Conservation (phyloP, 92 coral and sea anemone species). For the Porites rus region DNA sequence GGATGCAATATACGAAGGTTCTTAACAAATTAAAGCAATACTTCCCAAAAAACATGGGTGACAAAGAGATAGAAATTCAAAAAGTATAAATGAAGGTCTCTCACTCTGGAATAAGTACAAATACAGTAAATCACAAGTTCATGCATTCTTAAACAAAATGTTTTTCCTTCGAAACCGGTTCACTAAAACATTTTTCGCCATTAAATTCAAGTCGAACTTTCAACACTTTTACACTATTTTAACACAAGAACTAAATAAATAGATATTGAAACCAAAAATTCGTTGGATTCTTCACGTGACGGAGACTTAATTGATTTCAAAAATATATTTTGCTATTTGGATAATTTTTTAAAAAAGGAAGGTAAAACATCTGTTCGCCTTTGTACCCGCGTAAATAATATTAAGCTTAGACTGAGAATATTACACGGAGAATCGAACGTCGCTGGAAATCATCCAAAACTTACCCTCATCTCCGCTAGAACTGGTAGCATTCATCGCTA, state of each 20-base stretch:
- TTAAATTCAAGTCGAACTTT: not conserved
- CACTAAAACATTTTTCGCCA: no score
- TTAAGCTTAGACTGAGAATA: no score
- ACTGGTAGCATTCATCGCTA: slow-evolving; percentile 94
- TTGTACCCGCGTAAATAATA: slow-evolving; percentile 4
- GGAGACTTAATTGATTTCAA: not conserved
- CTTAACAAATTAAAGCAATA: no score
- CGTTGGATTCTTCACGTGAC: no score
- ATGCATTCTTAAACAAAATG: no score
- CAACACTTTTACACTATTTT: not conserved
- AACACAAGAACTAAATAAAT: no score
- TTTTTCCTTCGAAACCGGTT: no score
- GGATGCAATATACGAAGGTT: not conserved
- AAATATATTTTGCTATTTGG: not conserved
- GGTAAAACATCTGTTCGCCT: slow-evolving; percentile 45
- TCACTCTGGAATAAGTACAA: no score
- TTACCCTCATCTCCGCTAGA: slow-evolving; percentile 82
- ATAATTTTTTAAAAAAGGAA: slow-evolving; percentile 27
- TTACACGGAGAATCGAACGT: slow-evolving; percentile 12
- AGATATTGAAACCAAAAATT: no score
- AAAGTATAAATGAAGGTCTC: not conserved
- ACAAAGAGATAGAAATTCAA: not conserved
- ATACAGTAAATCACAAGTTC: no score
- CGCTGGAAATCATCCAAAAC: slow-evolving; percentile 20
- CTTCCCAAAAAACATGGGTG: not conserved